Percentiles rank a stretch among this genome's conserved stretches.
Conservation (phyloP, 1,140 invertebrate genomes). For the Artemia franciscana region DNA sequence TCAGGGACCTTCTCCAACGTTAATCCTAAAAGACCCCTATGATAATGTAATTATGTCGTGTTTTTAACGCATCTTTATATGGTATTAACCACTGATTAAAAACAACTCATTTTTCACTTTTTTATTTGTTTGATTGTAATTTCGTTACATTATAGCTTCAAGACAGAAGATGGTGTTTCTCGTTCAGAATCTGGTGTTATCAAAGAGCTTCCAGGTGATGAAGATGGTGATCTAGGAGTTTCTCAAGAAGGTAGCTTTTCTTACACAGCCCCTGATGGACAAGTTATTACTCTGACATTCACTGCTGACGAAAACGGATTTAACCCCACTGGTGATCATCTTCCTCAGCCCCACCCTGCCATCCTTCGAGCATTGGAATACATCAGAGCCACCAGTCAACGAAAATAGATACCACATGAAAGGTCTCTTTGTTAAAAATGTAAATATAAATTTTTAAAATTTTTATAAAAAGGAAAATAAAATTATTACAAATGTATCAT, state of each 20-base stretch:
- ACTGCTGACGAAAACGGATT: conserved; percentile 12
- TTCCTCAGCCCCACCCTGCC: conserved; percentile 9
- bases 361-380: background rate
- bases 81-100: no score
- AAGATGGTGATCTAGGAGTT: background rate
- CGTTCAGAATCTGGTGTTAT: background rate
- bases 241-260: background rate
- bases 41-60: no score
- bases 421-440: background rate
- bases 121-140: no score
- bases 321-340: conserved; percentile 11
- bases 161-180: background rate
- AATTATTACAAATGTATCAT: no score
- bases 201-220: background rate
- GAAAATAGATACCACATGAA: background rate
- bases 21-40: no score
- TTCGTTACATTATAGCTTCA: conserved; percentile 1
- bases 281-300: conserved; percentile 6
- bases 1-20: no score
- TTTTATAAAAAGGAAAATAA: no score
- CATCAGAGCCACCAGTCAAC: background rate
- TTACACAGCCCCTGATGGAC: conserved; percentile 10
- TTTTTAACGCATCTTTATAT: no score
- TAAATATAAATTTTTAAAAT: background rate
- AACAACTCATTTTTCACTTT: no score